Evolutionary conservation across 2,888 invertebrate genomes (phyloP).

Genomic region (Erebia aethiops): DNA sequence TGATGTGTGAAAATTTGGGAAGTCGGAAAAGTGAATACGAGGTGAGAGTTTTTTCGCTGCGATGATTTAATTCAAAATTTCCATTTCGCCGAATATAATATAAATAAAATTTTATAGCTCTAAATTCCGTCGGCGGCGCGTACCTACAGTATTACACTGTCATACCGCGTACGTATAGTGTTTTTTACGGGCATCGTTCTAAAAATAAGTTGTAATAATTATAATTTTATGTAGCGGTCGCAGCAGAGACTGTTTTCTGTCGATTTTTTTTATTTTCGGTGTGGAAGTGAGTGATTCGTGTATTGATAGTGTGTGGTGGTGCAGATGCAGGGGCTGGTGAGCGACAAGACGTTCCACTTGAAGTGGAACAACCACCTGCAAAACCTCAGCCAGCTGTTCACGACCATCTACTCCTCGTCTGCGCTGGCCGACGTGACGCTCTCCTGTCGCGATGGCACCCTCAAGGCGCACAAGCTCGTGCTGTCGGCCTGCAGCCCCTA

Average conservation of each 20-base stretch:
- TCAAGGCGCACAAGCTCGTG: constrained; percentile 88
- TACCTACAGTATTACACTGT: constrained; percentile 82
- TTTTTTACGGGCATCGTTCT: constrained; percentile 84
- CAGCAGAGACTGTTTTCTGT: constrained; percentile 78
- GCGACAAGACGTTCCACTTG: constrained; percentile 86
- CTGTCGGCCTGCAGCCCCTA: constrained; percentile 90
- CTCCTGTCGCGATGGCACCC: constrained; percentile 87
- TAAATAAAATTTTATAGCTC: constrained; percentile 76
- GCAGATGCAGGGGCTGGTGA: constrained; percentile 84
- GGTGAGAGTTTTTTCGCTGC: constrained; percentile 71
- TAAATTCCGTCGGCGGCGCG: constrained; percentile 81
- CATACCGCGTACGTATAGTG: constrained; percentile 84
- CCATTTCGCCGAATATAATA: constrained; percentile 66
- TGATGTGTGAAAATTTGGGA: constrained; percentile 80
- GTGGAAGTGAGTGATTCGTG: constrained; percentile 71
- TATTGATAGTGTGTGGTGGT: constrained; percentile 70
- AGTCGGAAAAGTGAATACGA: constrained; percentile 74
- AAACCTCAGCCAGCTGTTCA: constrained; percentile 87
- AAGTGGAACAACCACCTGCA: constrained; percentile 89
- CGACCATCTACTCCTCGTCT: constrained; percentile 86
- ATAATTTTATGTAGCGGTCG: constrained; percentile 83
- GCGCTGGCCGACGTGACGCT: constrained; percentile 87
- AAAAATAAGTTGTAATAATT: constrained; percentile 84
- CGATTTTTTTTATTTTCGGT: constrained; percentile 66
- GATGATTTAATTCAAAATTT: constrained; percentile 64